Evolutionary conservation across 2,888 invertebrate species (phyloP), one percentile per base, ranked within the genome.

Genomic region (Brenthis hecate): DNA sequence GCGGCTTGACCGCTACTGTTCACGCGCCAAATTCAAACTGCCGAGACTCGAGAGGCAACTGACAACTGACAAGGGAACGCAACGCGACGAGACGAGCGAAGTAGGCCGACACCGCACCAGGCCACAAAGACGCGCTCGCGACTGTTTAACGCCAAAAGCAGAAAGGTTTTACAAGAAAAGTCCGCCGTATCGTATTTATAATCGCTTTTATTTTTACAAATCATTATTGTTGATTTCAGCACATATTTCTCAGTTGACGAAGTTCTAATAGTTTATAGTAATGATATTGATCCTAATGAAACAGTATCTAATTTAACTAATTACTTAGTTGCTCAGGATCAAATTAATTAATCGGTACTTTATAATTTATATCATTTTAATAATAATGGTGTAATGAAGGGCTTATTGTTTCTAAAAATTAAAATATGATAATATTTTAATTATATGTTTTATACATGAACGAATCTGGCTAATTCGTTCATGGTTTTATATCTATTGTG

Each of bases 21-120:
- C 74, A 81, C 86, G 89, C 91, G 91, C 91, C 86, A 91, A 91
- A 84, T 91, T 90, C 86, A 85, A 91, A 91, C 87, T 86, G 85
- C 56, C 69, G 73, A 68, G 73, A 73, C 72, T 71, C 67, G 69
- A 65, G 68, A 65, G 28, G 19, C 19, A 19, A 19, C 19, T 19
- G 19, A 19, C 19, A 19, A 19, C 19, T 19, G 19, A 19, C 73
- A 74, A 68, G 68, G 60, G 65, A 73, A 60, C 70, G 72, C 16
- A 6, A 53, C 51, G 28, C 32, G 11, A 8, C 28, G 32, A 13
- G 62, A 62, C 62, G 53, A 62, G 36, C 36, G 71, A 74, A 74
- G 72, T 74, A 69, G 74, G 72, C 70, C 73, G 58, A 51, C 65
- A 64, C 68, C 61, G 11, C 63, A 8, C 36, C 36, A 16, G 56